phyloP scores from a whole-genome alignment of 1,140 invertebrate genomes.

The Lethrus apterus region DNA sequence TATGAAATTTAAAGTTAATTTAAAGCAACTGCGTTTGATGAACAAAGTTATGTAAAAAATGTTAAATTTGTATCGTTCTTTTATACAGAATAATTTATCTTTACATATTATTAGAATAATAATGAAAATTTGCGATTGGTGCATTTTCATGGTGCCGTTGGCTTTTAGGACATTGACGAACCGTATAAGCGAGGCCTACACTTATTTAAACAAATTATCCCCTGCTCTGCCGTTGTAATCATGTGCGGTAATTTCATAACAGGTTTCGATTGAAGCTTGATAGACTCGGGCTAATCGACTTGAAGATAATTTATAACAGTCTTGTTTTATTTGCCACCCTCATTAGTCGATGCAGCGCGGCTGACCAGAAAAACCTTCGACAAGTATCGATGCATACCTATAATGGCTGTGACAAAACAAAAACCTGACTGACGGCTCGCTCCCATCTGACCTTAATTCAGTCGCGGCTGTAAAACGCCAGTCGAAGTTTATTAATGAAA shows the following conservation, averaged over 20 bases:
- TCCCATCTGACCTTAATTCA: not conserved
- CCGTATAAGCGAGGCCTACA: too few relatives aligned
- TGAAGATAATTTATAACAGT: constrained; percentile 37
- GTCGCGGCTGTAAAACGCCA: constrained; percentile 3
- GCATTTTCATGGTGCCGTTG: constrained; percentile 18
- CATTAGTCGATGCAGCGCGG: constrained; percentile 30
- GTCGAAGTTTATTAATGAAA: constrained; percentile 12
- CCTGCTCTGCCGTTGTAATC: constrained; percentile 31
- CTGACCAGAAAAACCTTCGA: constrained; percentile 24
- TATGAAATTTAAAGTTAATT: too few relatives aligned
- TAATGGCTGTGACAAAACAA: constrained; percentile 28
- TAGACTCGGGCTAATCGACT: constrained; percentile 36
- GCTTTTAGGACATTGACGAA: constrained; percentile 22
- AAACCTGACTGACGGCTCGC: constrained; percentile 26
- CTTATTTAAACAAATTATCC: constrained; percentile 34
- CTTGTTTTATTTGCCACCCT: constrained; percentile 39
- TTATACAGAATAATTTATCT: too few relatives aligned
- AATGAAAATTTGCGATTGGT: too few relatives aligned
- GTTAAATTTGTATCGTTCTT: too few relatives aligned
- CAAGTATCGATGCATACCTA: constrained; percentile 28
- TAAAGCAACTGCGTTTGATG: too few relatives aligned
- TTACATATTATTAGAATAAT: too few relatives aligned
- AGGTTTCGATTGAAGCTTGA: constrained; percentile 38
- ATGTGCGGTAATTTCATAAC: constrained; percentile 38
- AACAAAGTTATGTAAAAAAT: too few relatives aligned